A percentile compares a stretch with the other conserved stretches of the same genome.
These are phyloP conservation scores for Stichodactyla helianthus DNA, from an alignment of 64 coral and sea anemone species.

Conservation along the genomic window DNA sequence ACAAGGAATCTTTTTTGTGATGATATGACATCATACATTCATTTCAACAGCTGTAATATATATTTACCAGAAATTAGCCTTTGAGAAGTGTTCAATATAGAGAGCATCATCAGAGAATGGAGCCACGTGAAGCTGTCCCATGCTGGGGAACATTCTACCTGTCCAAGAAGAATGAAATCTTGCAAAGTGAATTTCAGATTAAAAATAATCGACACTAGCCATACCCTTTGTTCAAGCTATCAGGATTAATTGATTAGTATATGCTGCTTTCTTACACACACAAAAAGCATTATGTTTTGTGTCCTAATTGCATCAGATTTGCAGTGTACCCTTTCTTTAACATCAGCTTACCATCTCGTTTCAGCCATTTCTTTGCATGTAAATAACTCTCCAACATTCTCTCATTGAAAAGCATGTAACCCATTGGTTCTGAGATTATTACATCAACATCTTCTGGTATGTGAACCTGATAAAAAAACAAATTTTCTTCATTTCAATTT, in stretches of 20 bases:
- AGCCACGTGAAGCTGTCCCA: conserved; percentile 79
- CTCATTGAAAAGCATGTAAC: conserved; percentile 95
- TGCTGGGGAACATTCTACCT: conserved; percentile 98
- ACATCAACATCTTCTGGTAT: conserved; percentile 93
- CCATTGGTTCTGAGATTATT: conserved; percentile 98
- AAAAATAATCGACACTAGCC: background rate
- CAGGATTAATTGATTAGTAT: too few relatives aligned
- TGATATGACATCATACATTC: background rate
- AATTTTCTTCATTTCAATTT: background rate
- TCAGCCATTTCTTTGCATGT: conserved; percentile 98
- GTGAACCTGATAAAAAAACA: conserved; percentile 52
- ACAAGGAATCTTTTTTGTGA: background rate
- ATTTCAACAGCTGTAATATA: background rate
- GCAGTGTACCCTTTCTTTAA: background rate
- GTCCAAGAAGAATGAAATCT: background rate
- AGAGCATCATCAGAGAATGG: conserved; percentile 97
- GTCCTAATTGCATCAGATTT: too few relatives aligned
- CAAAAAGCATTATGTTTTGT: too few relatives aligned
- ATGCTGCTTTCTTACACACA: too few relatives aligned
- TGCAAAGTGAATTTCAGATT: background rate
- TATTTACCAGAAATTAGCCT: conserved; percentile 95
- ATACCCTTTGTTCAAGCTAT: background rate
- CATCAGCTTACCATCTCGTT: conserved; percentile 60
- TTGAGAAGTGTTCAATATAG: conserved; percentile 99
- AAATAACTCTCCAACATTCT: conserved; percentile 95